Conservation (phyloP, 2,113 vertebrate genomes). For the Crotalus tigris region DNA sequence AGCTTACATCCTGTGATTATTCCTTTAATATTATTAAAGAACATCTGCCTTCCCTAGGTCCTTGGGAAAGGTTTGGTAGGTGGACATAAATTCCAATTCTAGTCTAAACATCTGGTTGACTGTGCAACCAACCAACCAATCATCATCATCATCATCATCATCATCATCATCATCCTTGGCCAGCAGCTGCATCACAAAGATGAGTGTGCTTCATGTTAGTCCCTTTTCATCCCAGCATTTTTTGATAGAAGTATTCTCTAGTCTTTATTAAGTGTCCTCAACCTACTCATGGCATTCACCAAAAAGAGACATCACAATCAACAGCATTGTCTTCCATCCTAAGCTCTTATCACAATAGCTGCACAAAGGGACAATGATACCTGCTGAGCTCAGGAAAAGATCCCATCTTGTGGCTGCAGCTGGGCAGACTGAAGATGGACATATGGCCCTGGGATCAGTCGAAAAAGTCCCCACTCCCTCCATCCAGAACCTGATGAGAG, state of each 20-base stretch:
- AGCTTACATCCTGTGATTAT: not conserved
- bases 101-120: not conserved
- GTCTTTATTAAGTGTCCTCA: not conserved
- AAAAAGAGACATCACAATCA: not conserved
- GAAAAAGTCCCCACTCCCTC: not conserved
- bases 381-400: not conserved
- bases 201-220: not conserved
- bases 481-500: not conserved
- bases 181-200: not conserved
- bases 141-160: not conserved
- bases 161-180: not conserved
- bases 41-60: not conserved
- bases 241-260: not conserved
- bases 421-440: not conserved
- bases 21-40: not conserved
- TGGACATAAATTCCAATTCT: not conserved
- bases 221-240: not conserved
- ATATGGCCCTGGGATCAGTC: not conserved
- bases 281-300: not conserved
- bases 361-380: not conserved
- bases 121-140: not conserved
- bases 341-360: not conserved
- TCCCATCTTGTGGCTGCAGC: not conserved
- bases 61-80: not conserved
- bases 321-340: not conserved